Conservation (phyloP, 2,888 invertebrate species). For the Agrotis segetum region DNA sequence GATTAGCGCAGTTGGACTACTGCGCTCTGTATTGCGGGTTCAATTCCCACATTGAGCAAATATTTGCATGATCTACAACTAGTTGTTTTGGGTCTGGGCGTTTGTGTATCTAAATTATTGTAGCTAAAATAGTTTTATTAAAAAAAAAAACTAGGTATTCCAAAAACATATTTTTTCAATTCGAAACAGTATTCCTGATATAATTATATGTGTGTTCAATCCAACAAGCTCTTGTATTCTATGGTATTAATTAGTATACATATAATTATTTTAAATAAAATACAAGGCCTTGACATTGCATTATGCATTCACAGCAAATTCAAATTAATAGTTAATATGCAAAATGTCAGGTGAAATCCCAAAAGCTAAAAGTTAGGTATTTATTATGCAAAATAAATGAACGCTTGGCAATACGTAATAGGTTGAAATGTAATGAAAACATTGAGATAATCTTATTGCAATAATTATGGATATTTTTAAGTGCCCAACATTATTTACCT, state of each 20-base stretch:
- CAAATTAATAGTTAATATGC: not conserved
- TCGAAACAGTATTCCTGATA: no score
- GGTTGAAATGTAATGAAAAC: conserved; percentile 6
- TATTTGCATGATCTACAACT: no score
- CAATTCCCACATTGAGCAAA: no score
- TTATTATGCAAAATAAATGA: conserved; percentile 10
- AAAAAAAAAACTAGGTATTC: no score
- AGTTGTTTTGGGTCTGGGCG: no score
- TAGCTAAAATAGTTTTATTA: no score
- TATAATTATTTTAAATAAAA: not conserved
- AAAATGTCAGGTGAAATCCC: conserved; percentile 15
- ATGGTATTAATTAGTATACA: not conserved
- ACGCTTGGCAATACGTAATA: conserved; percentile 6
- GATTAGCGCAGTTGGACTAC: no score
- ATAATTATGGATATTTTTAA: conserved; percentile 10
- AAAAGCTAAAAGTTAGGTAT: not conserved
- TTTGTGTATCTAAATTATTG: no score
- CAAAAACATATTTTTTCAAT: no score
- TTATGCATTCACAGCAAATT: not conserved
- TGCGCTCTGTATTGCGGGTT: no score
- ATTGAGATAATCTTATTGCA: not conserved
- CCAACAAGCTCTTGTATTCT: not conserved
- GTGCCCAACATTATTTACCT: conserved; percentile 6
- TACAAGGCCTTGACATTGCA: not conserved
- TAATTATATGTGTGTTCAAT: no score